Conservation (phyloP, 2,113 vertebrate species). For the Melanocharis versteri region DNA sequence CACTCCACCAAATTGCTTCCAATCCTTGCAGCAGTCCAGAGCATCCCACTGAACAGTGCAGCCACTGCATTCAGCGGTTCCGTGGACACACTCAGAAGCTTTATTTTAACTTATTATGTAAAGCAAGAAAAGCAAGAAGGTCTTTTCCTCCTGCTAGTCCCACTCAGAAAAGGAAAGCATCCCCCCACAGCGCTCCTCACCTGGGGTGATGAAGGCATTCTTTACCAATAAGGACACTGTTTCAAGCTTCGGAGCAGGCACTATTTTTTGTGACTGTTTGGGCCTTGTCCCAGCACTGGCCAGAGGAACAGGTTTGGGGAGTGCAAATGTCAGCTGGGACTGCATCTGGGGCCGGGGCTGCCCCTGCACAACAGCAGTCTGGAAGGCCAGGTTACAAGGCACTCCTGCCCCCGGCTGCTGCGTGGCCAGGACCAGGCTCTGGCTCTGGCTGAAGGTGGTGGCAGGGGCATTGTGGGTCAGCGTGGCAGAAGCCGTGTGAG, state of each 20-base stretch:
- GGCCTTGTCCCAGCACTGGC: slow-evolving; percentile 72
- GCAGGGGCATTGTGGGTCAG: slow-evolving; percentile 77
- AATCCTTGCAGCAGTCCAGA: neutral
- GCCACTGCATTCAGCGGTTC: neutral
- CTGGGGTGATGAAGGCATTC: slow-evolving; percentile 73
- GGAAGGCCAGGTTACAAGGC: slow-evolving; percentile 70
- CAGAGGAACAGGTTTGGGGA: slow-evolving; percentile 77
- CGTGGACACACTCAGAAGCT: neutral
- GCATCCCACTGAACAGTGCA: neutral
- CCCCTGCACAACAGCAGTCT: slow-evolving; percentile 53
- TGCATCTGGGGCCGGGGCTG: slow-evolving; percentile 63
- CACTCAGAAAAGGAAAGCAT: neutral
- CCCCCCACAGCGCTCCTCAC: slow-evolving; percentile 23
- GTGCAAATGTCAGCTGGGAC: slow-evolving; percentile 74
- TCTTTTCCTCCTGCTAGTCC: neutral
- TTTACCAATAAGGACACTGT: slow-evolving; percentile 75
- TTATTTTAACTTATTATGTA: neutral
- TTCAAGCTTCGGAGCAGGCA: slow-evolving; percentile 80
- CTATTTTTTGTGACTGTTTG: slow-evolving; percentile 82
- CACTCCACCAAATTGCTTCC: neutral
- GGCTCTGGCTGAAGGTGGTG: slow-evolving; percentile 82
- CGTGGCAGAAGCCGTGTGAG: slow-evolving; percentile 82
- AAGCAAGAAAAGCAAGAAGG: neutral
- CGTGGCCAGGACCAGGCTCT: slow-evolving; percentile 70
- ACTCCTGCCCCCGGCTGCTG: slow-evolving; percentile 45